Conservation (phyloP, 2,797 vertebrate species). For the Lithobates pipiens region DNA sequence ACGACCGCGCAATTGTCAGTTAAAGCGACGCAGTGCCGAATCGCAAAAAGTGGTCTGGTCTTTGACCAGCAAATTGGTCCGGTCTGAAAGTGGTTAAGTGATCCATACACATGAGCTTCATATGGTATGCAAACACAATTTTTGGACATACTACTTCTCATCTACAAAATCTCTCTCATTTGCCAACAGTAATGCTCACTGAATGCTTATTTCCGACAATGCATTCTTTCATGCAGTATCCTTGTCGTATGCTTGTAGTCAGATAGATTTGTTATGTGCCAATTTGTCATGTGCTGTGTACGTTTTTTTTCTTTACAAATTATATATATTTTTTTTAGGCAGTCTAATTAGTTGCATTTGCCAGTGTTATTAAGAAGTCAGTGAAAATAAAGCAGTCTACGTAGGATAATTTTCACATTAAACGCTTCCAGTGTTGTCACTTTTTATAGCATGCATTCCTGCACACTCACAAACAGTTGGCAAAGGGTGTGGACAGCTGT, state of each 20-base stretch:
- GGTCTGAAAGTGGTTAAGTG: no score
- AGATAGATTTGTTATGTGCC: no score
- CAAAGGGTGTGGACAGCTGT: slow-evolving; percentile 6
- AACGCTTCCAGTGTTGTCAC: slow-evolving; percentile 16
- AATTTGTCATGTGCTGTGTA: not conserved
- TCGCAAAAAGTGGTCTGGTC: no score
- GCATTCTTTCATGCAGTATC: not conserved
- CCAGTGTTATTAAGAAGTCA: not conserved
- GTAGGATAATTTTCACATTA: not conserved
- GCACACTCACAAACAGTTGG: slow-evolving; percentile 8
- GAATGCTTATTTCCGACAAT: not conserved
- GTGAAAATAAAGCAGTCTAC: not conserved
- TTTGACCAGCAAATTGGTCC: no score
- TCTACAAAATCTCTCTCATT: no score
- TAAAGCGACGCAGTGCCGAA: no score
- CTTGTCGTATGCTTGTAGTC: no score
- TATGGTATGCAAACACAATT: no score
- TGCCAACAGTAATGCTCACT: no score
- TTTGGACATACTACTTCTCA: no score
- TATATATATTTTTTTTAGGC: not conserved
- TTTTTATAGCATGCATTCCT: not conserved
- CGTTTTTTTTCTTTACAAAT: not conserved
- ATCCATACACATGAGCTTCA: no score
- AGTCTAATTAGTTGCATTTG: slow-evolving; percentile 2
- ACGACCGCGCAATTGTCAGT: no score